Evolutionary conservation across 2,888 invertebrate species (phyloP).

Genomic region (Drosophila flavopinicola): DNA sequence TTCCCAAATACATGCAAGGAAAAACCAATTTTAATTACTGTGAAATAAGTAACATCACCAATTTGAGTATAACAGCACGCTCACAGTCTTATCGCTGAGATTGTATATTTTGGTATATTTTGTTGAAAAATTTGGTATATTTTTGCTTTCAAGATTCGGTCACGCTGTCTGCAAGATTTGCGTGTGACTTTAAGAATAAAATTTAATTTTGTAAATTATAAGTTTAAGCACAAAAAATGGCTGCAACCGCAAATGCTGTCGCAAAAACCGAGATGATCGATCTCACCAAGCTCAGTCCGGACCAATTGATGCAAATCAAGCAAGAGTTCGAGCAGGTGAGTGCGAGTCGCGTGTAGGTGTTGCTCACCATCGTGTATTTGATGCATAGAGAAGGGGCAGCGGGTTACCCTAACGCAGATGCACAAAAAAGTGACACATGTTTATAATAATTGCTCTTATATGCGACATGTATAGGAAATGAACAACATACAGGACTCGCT

Average conservation of each 20-base stretch:
- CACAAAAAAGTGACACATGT: conserved; percentile 45
- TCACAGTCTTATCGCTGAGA: no score
- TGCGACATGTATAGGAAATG: conserved; percentile 88
- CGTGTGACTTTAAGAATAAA: conserved; percentile 43
- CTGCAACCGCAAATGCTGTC: conserved; percentile 51
- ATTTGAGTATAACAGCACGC: no score
- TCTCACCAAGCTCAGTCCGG: conserved; percentile 91
- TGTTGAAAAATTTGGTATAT: no score
- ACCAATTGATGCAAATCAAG: conserved; percentile 92
- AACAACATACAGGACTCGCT: conserved; percentile 95
- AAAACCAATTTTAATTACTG: no score
- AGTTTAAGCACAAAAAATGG: conserved; percentile 59
- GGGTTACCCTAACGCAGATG: conserved; percentile 19
- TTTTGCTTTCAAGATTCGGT: no score
- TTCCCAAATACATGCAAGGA: no score
- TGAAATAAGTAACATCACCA: no score
- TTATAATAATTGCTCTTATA: conserved; percentile 23
- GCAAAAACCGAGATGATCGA: conserved; percentile 91
- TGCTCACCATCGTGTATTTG: conserved; percentile 16
- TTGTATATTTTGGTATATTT: no score
- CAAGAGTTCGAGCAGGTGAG: conserved; percentile 93
- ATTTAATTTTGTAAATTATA: conserved; percentile 59
- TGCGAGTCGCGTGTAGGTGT: conserved; percentile 42
- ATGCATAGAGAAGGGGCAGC: not conserved
- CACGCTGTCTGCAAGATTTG: conserved; percentile 38